Evolutionary conservation across 2,888 invertebrate genomes (phyloP), one percentile per base, ranked within the genome.

Genomic region (Gibbula magus): DNA sequence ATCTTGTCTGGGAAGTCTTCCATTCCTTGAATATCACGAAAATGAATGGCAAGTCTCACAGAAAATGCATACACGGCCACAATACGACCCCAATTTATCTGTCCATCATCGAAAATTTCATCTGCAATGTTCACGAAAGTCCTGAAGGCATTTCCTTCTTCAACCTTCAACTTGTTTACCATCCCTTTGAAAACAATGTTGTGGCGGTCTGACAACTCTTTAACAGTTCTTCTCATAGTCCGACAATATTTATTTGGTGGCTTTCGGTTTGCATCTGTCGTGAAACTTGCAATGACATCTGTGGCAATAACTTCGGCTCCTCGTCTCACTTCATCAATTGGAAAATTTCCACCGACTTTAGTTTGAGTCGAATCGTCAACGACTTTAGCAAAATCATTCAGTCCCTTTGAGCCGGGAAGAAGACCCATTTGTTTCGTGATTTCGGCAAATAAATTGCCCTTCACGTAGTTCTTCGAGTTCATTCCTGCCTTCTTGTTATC

Each of bases 21-120:
- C 73, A 35, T 29, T 53, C 77, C 67, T n/a, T 29, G n/a, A 67
- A 25, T n/a, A 25, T 51, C 70, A 45, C 53, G 56, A 54, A 89
- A 87, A 82, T 89, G 87, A 52, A 85, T 84, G 1, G 90, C 88
- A 25, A 92, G 78, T 75, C 90, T 83, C 5, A 88, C 88, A 56
- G 91, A 91, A 86, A 92, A 92, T 16, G 91, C 90, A 84, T 90
- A 91, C 22, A 92, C 89, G 56, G 91, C 90, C 35, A 92, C 91
- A 29, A 92, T 88, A 77, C 92, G 85, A 35, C 92, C 92, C 92
- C 92, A 92, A 81, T 92, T 92, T 56, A 89, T 89, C 75, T 90
- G 88, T 51, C 89, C 90, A 84, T 92, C 92, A 79, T 88, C 88
- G 83, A 91, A 92, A 45, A 92, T 90, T 86, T 91, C 91, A 86